phyloP scores from a whole-genome alignment of 1,140 invertebrate species.

The Hylyphantes graminicola region DNA sequence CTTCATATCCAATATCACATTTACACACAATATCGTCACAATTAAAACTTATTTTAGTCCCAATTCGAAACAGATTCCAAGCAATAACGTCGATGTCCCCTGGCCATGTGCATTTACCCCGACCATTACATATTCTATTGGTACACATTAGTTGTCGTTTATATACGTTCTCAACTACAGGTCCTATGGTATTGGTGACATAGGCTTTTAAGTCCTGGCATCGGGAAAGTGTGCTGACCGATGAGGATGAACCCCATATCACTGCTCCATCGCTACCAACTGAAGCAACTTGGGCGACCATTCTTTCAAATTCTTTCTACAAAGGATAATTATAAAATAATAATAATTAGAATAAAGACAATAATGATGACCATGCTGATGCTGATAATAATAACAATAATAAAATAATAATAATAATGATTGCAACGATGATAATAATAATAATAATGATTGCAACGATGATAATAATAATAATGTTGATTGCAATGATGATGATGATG shows the following conservation, averaged over 20 bases:
- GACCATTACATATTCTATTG: conserved; percentile 4
- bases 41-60: background rate
- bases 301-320: conserved; percentile 20
- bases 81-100: background rate
- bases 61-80: conserved; percentile 1
- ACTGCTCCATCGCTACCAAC: conserved; percentile 18
- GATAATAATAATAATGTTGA: no score
- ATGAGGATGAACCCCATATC: conserved; percentile 40
- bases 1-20: background rate
- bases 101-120: conserved; percentile 14
- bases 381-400: no score
- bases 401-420: no score
- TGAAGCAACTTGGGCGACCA: conserved; percentile 13
- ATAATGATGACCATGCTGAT: no score
- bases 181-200: conserved; percentile 14
- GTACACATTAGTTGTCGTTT: background rate
- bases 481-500: no score
- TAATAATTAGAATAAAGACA: no score
- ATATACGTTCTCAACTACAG: background rate
- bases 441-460: no score
- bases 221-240: background rate
- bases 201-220: conserved; percentile 13
- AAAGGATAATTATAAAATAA: no score
- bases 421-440: no score
- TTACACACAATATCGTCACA: background rate